Conservation (phyloP, 2,113 vertebrate species). For the Leucoraja erinaceus region DNA sequence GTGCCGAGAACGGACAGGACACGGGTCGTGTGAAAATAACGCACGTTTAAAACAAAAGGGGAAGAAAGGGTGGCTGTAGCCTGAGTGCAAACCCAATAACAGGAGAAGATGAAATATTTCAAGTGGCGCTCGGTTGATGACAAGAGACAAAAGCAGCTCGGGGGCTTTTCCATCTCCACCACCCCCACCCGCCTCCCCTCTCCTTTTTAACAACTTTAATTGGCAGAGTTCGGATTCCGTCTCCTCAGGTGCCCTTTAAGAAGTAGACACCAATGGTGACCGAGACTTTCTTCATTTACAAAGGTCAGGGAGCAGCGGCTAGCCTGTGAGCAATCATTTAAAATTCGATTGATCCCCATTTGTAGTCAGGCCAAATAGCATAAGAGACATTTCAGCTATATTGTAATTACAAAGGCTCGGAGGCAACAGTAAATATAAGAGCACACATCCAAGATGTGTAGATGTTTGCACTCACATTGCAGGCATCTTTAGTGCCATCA, state of each 20-base stretch:
- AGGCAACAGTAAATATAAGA: slow-evolving; percentile 73
- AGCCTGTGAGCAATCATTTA: slow-evolving; percentile 71
- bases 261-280: slow-evolving; percentile 66
- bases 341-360: slow-evolving; percentile 81
- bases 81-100: background rate
- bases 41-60: background rate
- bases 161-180: background rate
- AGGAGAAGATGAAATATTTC: slow-evolving; percentile 11
- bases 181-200: too few relatives aligned
- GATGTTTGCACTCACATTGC: slow-evolving; percentile 6
- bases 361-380: slow-evolving; percentile 73
- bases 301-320: slow-evolving; percentile 77
- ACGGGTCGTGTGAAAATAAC: background rate
- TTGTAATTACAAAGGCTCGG: slow-evolving; percentile 72
- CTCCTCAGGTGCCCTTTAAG: slow-evolving; percentile 68
- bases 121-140: background rate
- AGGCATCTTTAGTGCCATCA: background rate
- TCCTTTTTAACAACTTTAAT: slow-evolving; percentile 61
- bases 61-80: background rate
- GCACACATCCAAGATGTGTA: slow-evolving; percentile 53
- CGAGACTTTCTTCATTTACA: slow-evolving; percentile 81
- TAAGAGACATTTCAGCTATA: slow-evolving; percentile 68
- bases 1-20: background rate
- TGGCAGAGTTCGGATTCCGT: slow-evolving; percentile 65
- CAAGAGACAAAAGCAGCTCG: background rate